These are phyloP conservation scores for Nephrotoma guestfalica DNA, from an alignment of 2,888 invertebrate genomes.

Conservation along the genomic window DNA sequence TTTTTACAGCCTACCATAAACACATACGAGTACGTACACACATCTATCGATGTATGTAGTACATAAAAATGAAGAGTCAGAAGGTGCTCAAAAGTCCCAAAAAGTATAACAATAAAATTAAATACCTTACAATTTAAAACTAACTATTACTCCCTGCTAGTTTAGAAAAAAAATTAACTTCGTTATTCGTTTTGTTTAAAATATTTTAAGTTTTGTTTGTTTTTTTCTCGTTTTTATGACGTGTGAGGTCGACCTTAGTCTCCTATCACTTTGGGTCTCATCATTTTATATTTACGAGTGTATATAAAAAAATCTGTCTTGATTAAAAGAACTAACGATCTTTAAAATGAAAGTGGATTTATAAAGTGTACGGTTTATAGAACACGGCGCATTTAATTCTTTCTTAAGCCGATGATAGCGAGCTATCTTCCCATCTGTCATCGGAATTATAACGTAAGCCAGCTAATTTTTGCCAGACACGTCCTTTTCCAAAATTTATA, in stretches of 20 bases:
- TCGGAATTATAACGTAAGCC: not conserved
- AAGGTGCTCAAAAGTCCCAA: slow-evolving; percentile 2
- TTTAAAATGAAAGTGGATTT: not conserved
- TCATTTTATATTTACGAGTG: not conserved
- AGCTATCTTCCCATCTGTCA: not conserved
- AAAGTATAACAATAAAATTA: slow-evolving; percentile 1
- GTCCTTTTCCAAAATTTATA: not conserved
- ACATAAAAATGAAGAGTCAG: not conserved
- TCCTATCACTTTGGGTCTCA: not conserved
- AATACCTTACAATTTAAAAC: slow-evolving; percentile 1
- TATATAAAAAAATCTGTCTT: not conserved
- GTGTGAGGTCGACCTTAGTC: slow-evolving; percentile 4
- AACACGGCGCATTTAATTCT: not conserved
- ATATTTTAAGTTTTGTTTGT: not conserved
- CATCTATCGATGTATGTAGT: not conserved
- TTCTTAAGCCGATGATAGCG: not conserved
- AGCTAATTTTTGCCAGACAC: not conserved
- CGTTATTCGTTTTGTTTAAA: not conserved
- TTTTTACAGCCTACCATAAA: not conserved
- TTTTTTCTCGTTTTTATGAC: not conserved
- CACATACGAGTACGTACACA: not conserved
- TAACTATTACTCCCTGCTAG: slow-evolving; percentile 1
- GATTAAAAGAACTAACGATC: not conserved
- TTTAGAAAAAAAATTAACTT: not conserved
- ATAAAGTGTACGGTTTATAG: not conserved